Base-by-base conservation (phyloP, 2,797 vertebrate species). In the Spatula versicolor region DNA sequence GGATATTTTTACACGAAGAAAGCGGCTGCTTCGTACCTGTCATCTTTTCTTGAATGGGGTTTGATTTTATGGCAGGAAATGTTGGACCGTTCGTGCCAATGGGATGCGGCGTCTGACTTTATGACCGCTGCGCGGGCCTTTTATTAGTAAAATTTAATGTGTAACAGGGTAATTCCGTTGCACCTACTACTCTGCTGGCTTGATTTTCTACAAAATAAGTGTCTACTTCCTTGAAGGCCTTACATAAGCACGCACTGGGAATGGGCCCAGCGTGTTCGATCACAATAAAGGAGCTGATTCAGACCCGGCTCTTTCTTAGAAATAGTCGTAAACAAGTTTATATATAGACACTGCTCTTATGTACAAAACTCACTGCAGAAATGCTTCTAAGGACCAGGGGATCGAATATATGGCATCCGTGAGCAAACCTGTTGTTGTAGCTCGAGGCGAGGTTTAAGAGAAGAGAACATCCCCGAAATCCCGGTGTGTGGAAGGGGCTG, bases 61-160 rank as follows among this genome's bases (percentile, higher is more conserved):
- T 77, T 68, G 67, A 90, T 95, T 95, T 97, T 97, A 96, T 91
- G 89, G 83, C 96, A 96, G 95, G 95, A 97, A 97, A 74, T 90
- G 43, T 21, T 55, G 86, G 89, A 81, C 84, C 92, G 45, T 84
- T 96, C 83, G 62, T 90, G 63, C 55, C 83, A 71, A 39, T 55
- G 88, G 91, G 95, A 97, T 94, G 86, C 88, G 92, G 71, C 45
- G 33, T 78, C 92, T 94, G 83, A 67, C 93, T 96, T 97, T 96
- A 96, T 93, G 86, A 85, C 88, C 81, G 63, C 66, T 81, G 9
- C 59, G 56, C 63, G n/a, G 92, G 52, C 84, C 86, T 83, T 94
- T 94, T 93, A 85, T 92, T 95, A 89, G 71, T 48, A 67, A 87
- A 88, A 93, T 88, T 92, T 94, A 74, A 91, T 59, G 75, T 83